These are phyloP conservation scores for Lagopus muta DNA, from an alignment of 2,113 vertebrate species.

Conservation along the genomic window DNA sequence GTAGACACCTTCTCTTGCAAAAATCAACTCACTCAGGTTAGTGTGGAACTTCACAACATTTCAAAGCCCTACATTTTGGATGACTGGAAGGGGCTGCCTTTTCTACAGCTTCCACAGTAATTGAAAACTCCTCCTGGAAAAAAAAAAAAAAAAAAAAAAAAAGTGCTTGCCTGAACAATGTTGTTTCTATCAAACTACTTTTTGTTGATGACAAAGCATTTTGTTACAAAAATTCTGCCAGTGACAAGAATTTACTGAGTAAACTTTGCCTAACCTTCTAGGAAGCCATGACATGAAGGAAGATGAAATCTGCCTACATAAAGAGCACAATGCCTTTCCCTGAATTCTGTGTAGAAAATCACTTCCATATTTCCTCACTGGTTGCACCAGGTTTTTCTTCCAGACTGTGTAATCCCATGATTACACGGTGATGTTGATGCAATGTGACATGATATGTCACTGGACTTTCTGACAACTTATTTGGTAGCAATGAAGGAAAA, in stretches of 20 bases:
- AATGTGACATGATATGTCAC: background rate
- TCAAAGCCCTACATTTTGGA: background rate
- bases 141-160: background rate
- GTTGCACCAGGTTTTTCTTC: background rate
- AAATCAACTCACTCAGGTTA: background rate
- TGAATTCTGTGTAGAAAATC: background rate
- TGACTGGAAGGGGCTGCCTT: background rate
- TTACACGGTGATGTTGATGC: constrained; percentile 32
- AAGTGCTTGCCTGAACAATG: background rate
- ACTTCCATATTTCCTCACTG: background rate
- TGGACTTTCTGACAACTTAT: constrained; percentile 6
- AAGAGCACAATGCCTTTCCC: background rate
- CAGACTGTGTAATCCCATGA: constrained; percentile 7
- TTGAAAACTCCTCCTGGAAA: background rate
- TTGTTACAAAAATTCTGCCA: constrained; percentile 6
- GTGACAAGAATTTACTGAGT: constrained; percentile 5
- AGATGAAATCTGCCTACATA: background rate
- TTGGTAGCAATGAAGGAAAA: background rate
- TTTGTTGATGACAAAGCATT: constrained; percentile 18
- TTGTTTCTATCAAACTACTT: constrained; percentile 2
- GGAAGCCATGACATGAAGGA: background rate
- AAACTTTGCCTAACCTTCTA: constrained; percentile 35
- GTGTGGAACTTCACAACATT: background rate
- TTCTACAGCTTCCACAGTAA: background rate
- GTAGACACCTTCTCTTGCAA: background rate